These are phyloP conservation scores for Mormyrus proboscirostris DNA, from an alignment of 2,797 vertebrate species.

Conservation along the genomic window DNA sequence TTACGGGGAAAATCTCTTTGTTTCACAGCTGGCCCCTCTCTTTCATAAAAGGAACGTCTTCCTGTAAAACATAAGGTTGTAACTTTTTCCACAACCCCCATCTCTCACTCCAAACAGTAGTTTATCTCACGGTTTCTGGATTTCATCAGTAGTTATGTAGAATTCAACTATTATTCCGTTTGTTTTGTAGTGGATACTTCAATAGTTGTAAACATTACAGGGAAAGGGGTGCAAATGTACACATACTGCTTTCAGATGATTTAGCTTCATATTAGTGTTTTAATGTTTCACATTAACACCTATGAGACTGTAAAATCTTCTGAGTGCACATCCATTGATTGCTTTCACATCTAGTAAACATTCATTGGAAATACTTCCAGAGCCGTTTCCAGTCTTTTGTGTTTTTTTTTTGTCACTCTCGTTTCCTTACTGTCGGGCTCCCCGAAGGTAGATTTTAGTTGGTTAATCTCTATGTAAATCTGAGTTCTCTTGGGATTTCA, in stretches of 20 bases:
- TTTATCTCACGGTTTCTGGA: not conserved
- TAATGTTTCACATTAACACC: not conserved
- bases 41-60: not conserved
- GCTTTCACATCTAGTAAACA: not conserved
- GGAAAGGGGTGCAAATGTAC: not conserved
- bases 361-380: not conserved
- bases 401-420: not conserved
- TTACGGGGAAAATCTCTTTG: slow-evolving; percentile 19
- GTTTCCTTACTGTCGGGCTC: not conserved
- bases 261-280: not conserved
- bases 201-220: not conserved
- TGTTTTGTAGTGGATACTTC: not conserved
- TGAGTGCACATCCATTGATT: not conserved
- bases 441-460: not conserved
- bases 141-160: not conserved
- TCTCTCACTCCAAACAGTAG: not conserved
- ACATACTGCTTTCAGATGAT: not conserved
- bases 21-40: not conserved
- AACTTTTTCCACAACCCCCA: not conserved
- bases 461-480: not conserved
- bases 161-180: not conserved
- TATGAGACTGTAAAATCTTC: not conserved
- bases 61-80: not conserved
- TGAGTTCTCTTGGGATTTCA: not conserved
- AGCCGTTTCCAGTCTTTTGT: not conserved